Evolutionary conservation across 2,797 vertebrate species (phyloP).

Genomic region (Pempheris klunzingeri): DNA sequence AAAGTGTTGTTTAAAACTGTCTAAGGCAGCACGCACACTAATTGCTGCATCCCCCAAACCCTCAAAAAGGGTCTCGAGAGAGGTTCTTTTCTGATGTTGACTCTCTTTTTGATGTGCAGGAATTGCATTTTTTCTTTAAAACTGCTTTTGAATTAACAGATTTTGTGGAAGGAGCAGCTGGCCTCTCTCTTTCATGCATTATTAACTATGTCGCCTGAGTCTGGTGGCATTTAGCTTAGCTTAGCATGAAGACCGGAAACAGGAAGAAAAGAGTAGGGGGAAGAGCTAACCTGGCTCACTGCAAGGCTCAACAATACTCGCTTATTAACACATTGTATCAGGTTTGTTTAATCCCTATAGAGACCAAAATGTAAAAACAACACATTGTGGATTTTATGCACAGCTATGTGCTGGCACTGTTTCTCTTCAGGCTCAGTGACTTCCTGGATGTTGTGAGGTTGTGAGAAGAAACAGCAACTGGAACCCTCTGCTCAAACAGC

Average conservation of each 20-base stretch:
- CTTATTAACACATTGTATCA: not conserved
- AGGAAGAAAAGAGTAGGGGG: not conserved
- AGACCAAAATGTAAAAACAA: not conserved
- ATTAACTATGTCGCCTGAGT: constrained; percentile 7
- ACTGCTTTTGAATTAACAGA: not conserved
- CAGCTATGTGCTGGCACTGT: not conserved
- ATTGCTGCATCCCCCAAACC: too few relatives aligned
- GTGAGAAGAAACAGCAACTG: constrained; percentile 41
- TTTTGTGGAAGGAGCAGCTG: constrained; percentile 7
- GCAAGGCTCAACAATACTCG: not conserved
- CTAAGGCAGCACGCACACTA: too few relatives aligned
- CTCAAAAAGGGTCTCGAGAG: too few relatives aligned
- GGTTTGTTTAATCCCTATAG: not conserved
- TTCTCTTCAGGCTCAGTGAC: constrained; percentile 20
- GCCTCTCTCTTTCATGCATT: not conserved
- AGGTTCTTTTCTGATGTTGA: too few relatives aligned
- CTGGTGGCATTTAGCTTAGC: constrained; percentile 17
- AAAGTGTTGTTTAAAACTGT: not conserved
- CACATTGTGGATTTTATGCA: not conserved
- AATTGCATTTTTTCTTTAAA: too few relatives aligned
- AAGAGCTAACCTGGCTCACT: not conserved
- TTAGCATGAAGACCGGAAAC: not conserved
- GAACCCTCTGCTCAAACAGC: constrained; percentile 30
- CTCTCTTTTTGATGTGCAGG: too few relatives aligned
- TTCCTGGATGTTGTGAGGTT: constrained; percentile 16